Evolutionary conservation across 2,797 vertebrate species (phyloP).

Genomic region (Acanthornis magna): DNA sequence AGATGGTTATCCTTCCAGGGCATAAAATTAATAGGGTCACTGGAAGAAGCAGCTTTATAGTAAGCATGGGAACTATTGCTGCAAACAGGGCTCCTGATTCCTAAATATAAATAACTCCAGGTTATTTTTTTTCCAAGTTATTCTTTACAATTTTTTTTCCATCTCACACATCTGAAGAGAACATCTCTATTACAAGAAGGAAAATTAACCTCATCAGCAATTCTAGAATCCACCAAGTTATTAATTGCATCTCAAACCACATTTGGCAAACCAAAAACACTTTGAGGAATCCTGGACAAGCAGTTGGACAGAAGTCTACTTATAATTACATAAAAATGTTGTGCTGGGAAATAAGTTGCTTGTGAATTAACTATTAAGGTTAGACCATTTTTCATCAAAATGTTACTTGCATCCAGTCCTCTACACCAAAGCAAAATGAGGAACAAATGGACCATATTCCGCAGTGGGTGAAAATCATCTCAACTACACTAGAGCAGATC

Average conservation of each 20-base stretch:
- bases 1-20: not conserved
- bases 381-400: not conserved
- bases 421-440: not conserved
- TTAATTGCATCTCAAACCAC: conserved; percentile 24
- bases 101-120: not conserved
- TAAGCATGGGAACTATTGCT: not conserved
- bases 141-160: not conserved
- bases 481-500: not conserved
- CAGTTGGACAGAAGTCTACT: conserved; percentile 3
- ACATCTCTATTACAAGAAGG: not conserved
- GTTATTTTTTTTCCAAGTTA: not conserved
- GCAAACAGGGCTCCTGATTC: not conserved
- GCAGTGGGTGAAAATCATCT: not conserved
- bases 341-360: conserved; percentile 1
- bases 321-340: conserved; percentile 28
- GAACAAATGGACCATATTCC: not conserved
- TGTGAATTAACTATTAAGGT: conserved; percentile 16
- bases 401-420: not conserved
- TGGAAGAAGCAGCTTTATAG: not conserved
- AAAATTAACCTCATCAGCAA: conserved; percentile 15
- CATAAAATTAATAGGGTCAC: not conserved
- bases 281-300: conserved; percentile 8
- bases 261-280: not conserved
- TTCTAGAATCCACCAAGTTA: not conserved
- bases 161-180: not conserved